phyloP scores from a whole-genome alignment of 2,888 invertebrate species.

The Polia nebulosa region DNA sequence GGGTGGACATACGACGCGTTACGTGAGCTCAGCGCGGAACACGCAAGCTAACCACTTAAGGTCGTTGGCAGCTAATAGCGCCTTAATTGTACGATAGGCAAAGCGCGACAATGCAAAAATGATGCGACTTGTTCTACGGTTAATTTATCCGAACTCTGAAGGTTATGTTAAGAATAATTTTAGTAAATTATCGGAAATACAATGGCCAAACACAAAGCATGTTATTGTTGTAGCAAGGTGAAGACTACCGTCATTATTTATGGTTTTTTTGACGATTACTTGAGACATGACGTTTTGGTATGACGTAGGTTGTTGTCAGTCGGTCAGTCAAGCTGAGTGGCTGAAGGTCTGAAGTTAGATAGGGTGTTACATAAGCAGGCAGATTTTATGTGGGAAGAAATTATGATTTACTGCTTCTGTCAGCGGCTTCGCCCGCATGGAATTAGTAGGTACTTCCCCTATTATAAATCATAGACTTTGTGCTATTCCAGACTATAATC shows the following conservation, averaged over 20 bases:
- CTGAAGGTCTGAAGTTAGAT: conserved; percentile 14
- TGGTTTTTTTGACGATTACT: conserved; percentile 37
- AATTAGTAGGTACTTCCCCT: too few species aligned
- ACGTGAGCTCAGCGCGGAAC: too few species aligned
- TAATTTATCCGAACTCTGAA: neutral
- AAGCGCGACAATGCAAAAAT: neutral
- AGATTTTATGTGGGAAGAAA: neutral
- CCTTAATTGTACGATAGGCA: too few species aligned
- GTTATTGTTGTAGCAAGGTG: conserved; percentile 44
- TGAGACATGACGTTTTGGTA: conserved; percentile 27
- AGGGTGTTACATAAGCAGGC: neutral
- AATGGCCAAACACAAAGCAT: conserved; percentile 28
- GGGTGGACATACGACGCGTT: too few species aligned
- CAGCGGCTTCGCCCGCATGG: too few species aligned
- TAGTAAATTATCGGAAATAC: conserved; percentile 20
- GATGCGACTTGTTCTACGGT: neutral
- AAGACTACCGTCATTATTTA: conserved; percentile 43
- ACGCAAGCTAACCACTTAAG: too few species aligned
- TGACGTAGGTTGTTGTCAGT: conserved; percentile 9
- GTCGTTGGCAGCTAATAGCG: too few species aligned
- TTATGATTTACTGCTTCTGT: too few species aligned
- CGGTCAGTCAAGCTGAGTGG: neutral
- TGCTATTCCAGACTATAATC: too few species aligned
- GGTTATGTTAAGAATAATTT: conserved; percentile 11
- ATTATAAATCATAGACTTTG: too few species aligned